These are phyloP conservation scores for Crepidodera aurea DNA, from an alignment of 2,888 invertebrate species.

Conservation along the genomic window DNA sequence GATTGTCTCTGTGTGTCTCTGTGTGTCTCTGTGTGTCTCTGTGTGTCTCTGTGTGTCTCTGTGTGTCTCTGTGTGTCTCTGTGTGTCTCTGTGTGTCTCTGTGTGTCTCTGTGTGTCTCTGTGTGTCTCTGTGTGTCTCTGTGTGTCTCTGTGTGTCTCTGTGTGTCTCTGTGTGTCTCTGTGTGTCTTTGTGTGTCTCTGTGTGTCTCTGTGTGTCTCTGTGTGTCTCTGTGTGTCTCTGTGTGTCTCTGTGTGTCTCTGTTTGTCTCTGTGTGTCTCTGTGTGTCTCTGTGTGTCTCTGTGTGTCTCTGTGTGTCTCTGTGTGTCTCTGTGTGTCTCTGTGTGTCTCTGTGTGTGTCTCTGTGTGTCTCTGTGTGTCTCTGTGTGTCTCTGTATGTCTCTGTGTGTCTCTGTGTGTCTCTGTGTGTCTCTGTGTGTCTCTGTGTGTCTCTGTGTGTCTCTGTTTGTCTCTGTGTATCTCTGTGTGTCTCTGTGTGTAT, in stretches of 20 bases:
- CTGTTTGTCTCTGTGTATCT: no score
- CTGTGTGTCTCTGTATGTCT: background rate
- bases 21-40: background rate
- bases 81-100: background rate
- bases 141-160: background rate
- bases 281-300: background rate
- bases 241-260: no score
- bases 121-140: background rate
- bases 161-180: background rate
- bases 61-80: background rate
- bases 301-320: background rate
- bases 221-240: background rate
- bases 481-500: no score
- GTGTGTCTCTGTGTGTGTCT: background rate
- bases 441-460: background rate
- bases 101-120: background rate
- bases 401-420: background rate
- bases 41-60: background rate
- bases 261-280: no score
- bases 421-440: background rate
- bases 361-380: background rate
- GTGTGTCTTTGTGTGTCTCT: no score
- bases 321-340: background rate
- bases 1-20: no score
- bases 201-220: background rate